Percentiles rank a stretch among this genome's conserved stretches.
phyloP scores from a whole-genome alignment of 1,140 invertebrate genomes.

The Cataglyphis hispanica region DNA sequence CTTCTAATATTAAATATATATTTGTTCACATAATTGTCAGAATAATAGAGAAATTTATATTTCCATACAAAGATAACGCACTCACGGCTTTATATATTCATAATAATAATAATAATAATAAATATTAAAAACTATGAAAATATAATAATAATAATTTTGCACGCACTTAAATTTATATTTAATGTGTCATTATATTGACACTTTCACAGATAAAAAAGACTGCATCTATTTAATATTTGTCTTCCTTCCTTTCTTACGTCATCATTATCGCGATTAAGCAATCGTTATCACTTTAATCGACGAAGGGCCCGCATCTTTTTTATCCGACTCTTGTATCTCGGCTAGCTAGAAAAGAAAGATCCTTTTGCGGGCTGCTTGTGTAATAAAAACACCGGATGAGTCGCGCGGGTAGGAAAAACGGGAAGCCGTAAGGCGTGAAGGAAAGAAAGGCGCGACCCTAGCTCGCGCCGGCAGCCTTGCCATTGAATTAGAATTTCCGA shows the following conservation, averaged over 20 bases:
- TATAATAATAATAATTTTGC: constrained; percentile 2
- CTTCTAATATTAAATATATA: neutral
- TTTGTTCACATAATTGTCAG: neutral
- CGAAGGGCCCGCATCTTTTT: constrained; percentile 25
- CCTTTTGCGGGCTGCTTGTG: constrained; percentile 30
- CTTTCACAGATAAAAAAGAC: neutral
- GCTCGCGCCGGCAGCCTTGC: constrained; percentile 67
- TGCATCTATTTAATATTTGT: neutral
- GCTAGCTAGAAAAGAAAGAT: neutral
- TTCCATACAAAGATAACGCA: neutral
- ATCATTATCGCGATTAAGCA: constrained; percentile 53
- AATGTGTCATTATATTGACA: neutral
- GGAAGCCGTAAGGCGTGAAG: constrained; percentile 47
- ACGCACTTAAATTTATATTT: neutral
- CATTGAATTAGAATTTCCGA: constrained; percentile 78
- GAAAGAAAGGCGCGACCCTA: constrained; percentile 68
- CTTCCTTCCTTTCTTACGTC: neutral
- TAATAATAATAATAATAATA: neutral
- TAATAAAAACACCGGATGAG: constrained; percentile 54
- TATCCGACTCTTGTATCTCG: constrained; percentile 44
- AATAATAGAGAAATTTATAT: neutral
- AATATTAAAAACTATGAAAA: neutral
- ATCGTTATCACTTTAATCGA: constrained; percentile 52
- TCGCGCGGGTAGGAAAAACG: neutral
- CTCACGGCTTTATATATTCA: neutral